Evolutionary conservation across 2,113 vertebrate genomes (phyloP), one percentile per base, ranked within the genome.

Genomic region (Megatriorchis doriae): DNA sequence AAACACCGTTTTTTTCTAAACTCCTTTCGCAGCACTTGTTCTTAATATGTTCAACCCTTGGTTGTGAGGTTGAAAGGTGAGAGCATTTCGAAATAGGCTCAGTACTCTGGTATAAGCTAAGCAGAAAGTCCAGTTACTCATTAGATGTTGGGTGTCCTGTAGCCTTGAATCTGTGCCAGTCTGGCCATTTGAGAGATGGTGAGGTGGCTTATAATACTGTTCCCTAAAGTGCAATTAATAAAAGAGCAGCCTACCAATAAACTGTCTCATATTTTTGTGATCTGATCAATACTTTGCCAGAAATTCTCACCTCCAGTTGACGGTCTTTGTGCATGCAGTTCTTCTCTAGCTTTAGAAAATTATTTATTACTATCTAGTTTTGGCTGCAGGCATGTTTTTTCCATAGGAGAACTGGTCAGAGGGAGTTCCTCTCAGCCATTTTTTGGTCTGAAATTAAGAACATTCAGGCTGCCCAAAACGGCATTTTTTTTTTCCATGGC

Each of bases 281-380:
- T 31, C 53, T 80, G 45, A 81, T 50, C 40, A 38, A 45, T 26
- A 55, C 19, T 72, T 86, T 34, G 42, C 84, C 70, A 87, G 50
- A 80, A 82, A 36, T 53, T 87, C 67, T 94, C 70, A 90, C 91
- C 84, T 93, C 48, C 62, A 38, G 4, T 4, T 55, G 62, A 82
- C 1, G 5, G 53, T 22, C 63, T 87, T 56, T 79, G 61, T 65
- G 74, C 53, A 56, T 25, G n/a, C 18, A 19, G 23, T 42, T 95
- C 65, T 93, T 32, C 52, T 70, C 42, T 88, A 81, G 58, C 71
- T 91, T 94, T 53, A 81, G 61, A 95, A 79, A 92, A 78, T 88
- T 86, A 96, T 94, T 96, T 96, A 92, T 89, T 92, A 47, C 62
- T 94, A 42, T 87, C 65, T 81, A 81, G 62, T 67, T 94, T 94